phyloP scores from a whole-genome alignment of 2,113 vertebrate genomes.

The Parus major region DNA sequence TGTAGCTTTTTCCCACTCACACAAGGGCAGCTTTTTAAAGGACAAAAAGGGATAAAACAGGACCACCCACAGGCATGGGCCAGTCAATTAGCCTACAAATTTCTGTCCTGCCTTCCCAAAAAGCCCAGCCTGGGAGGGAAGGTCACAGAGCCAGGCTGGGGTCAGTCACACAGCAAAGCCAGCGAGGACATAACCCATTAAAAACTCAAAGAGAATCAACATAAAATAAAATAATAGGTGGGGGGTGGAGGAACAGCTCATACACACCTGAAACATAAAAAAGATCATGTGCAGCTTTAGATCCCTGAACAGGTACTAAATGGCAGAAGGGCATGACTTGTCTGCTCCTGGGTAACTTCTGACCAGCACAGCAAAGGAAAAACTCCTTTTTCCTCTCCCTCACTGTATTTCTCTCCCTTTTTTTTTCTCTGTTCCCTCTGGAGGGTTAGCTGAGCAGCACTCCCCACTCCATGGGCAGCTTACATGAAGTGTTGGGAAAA shows the following conservation, averaged over 20 bases:
- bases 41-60: background rate
- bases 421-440: background rate
- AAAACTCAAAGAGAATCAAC: background rate
- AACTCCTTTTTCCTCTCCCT: background rate
- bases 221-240: background rate
- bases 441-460: background rate
- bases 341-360: background rate
- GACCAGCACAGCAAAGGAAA: background rate
- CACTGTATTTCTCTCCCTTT: background rate
- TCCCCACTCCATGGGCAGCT: background rate
- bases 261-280: background rate
- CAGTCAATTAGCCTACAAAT: background rate
- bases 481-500: background rate
- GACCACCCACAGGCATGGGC: fast-evolving
- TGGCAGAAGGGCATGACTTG: background rate
- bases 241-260: background rate
- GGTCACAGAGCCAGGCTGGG: background rate
- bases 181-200: fast-evolving
- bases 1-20: background rate
- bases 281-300: fast-evolving
- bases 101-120: background rate
- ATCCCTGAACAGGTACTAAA: background rate
- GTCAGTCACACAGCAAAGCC: background rate
- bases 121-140: background rate
- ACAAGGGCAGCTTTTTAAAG: background rate